These are phyloP conservation scores for Cydia fagiglandana DNA, from an alignment of 1,140 invertebrate species.

Conservation along the genomic window DNA sequence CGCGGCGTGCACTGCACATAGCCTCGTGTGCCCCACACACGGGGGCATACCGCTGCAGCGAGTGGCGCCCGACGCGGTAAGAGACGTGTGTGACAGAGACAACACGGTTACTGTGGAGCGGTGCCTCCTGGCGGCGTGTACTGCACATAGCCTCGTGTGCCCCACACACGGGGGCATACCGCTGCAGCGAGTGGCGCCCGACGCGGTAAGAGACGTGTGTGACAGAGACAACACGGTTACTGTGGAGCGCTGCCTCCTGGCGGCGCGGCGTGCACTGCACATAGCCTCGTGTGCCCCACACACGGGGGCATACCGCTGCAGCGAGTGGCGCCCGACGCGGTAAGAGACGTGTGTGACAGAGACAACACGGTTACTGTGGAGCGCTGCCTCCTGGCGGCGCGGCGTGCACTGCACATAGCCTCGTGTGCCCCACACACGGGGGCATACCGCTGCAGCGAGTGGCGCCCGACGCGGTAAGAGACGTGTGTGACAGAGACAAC, in stretches of 20 bases:
- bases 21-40: slow-evolving; percentile 28
- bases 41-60: slow-evolving; percentile 77
- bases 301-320: slow-evolving; percentile 67
- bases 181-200: slow-evolving; percentile 89
- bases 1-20: slow-evolving; percentile 83
- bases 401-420: slow-evolving; percentile 80
- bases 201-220: slow-evolving; percentile 82
- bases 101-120: slow-evolving; percentile 93
- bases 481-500: slow-evolving; percentile 48
- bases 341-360: slow-evolving; percentile 65
- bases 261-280: slow-evolving; percentile 84
- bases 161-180: slow-evolving; percentile 28
- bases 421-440: slow-evolving; percentile 29
- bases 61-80: slow-evolving; percentile 91
- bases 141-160: slow-evolving; percentile 33
- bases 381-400: slow-evolving; percentile 95
- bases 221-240: slow-evolving; percentile 81
- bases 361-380: slow-evolving; percentile 90
- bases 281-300: slow-evolving; percentile 20
- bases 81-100: slow-evolving; percentile 47
- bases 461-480: slow-evolving; percentile 89
- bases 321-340: slow-evolving; percentile 91
- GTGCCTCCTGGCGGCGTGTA: slow-evolving; percentile 93
- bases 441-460: slow-evolving; percentile 81
- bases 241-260: slow-evolving; percentile 97